Conservation (phyloP, 2,888 invertebrate species). For the Stratiomys singularior region DNA sequence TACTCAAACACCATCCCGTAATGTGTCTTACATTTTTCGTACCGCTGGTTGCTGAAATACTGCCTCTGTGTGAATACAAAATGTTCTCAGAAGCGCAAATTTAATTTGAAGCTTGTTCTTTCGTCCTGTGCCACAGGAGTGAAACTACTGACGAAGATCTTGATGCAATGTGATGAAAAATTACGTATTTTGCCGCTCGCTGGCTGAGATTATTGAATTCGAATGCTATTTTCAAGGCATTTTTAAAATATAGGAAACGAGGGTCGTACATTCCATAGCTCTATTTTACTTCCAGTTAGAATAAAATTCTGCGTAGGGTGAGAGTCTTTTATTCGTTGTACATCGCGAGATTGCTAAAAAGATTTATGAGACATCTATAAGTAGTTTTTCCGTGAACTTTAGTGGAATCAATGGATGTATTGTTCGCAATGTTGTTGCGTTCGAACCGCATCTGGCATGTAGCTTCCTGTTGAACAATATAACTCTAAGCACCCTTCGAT, state of each 20-base stretch:
- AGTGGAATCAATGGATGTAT: background rate
- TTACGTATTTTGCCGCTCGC: conserved; percentile 30
- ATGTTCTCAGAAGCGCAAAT: conserved; percentile 43
- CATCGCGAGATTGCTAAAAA: conserved; percentile 51
- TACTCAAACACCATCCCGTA: no score
- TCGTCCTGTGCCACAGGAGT: background rate
- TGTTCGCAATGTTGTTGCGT: conserved; percentile 1
- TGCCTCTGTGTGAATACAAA: no score
- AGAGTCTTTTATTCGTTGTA: conserved; percentile 48
- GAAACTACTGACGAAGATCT: background rate
- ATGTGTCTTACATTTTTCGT: no score
- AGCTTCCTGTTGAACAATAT: conserved; percentile 32
- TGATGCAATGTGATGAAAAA: conserved; percentile 41
- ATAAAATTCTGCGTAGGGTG: no score
- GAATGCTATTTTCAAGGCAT: conserved; percentile 43
- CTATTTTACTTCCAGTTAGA: no score
- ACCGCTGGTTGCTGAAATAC: no score
- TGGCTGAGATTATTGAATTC: conserved; percentile 46
- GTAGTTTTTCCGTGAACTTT: conserved; percentile 45
- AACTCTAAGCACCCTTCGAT: conserved; percentile 1
- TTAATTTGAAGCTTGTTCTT: conserved; percentile 38
- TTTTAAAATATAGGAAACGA: conserved; percentile 43
- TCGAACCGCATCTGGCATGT: background rate
- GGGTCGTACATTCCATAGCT: conserved; percentile 14
- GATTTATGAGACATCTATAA: conserved; percentile 51